Base-by-base conservation (phyloP, 1,140 invertebrate species). In the Caenorhabditis latens region DNA sequence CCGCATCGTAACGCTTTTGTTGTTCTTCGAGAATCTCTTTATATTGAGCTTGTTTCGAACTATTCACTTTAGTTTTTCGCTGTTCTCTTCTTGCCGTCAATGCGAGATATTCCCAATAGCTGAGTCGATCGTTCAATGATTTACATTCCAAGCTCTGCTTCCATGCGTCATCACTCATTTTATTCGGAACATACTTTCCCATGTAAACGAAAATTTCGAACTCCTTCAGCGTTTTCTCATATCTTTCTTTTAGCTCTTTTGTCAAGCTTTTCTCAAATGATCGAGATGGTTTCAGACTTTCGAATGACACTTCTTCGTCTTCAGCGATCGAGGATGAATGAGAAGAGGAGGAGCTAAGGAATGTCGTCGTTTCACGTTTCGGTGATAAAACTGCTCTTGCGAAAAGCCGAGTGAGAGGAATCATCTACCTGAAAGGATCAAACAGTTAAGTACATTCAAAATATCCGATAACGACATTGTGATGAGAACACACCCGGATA, bases 351-450 rank as follows among this genome's bases (percentile, higher is more conserved):
- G 46, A 16, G 71, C 14, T 46, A 46, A 42, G 40, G 9, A n/a
- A 14, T 0, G n/a, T n/a, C 32, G 32, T 32, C 32, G 32, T 32
- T 32, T 32, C 2, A 32, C 32, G 32, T 32, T 32, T 9, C 46
- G 13, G 40, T 24, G 67, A 24, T 0, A 43, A 9, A n/a, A 75
- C 7, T 5, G 19, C 43, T n/a, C 43, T 46, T 1, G n/a, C 43
- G 43, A 75, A 46, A 14, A 21, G 46, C 6, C 67, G 67, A 75
- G 67, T 75, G 67, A 75, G 42, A 48, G 67, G n/a, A 24, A 79
- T 50, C 71, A 50, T 79, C 46, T 79, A 79, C 46, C 71, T 79
- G 71, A 48, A 79, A 79, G 71, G n/a, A 50, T 79, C 40, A 32
- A 79, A 79, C 40, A 79, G 71, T 53, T n/a, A 13, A 50, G 71